These are phyloP conservation scores for Chelmon rostratus DNA, from an alignment of 2,797 vertebrate species.

Conservation along the genomic window DNA sequence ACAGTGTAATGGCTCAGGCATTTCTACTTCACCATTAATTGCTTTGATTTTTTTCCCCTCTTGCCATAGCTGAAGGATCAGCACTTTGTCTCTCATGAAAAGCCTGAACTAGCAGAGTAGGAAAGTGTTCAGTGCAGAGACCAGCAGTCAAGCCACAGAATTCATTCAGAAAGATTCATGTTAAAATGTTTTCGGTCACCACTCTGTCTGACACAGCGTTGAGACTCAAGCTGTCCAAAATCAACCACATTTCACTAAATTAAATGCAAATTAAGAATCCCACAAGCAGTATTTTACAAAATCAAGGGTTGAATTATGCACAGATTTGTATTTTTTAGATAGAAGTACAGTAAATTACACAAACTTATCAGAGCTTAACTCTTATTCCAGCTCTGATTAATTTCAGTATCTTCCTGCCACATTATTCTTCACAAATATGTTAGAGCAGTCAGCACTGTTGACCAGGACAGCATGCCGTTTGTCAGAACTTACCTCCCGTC, in stretches of 20 bases:
- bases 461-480: background rate
- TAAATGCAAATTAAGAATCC: background rate
- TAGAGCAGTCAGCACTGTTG: background rate
- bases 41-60: background rate
- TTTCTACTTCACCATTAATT: constrained; percentile 60
- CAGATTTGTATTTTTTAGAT: background rate
- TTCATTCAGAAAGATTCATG: background rate
- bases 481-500: constrained; percentile 71
- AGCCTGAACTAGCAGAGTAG: constrained; percentile 20
- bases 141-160: background rate
- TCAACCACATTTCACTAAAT: background rate
- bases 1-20: constrained; percentile 48
- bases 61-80: constrained; percentile 24
- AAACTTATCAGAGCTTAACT: background rate
- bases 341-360: background rate
- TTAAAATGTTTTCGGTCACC: background rate
- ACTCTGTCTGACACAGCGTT: background rate
- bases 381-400: background rate
- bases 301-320: background rate
- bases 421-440: background rate
- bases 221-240: background rate
- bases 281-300: background rate
- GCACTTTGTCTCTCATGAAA: constrained; percentile 41
- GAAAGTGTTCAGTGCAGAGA: background rate
- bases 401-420: background rate